Evolutionary conservation across 2,888 invertebrate species (phyloP).

Genomic region (Coremacera marginata): DNA sequence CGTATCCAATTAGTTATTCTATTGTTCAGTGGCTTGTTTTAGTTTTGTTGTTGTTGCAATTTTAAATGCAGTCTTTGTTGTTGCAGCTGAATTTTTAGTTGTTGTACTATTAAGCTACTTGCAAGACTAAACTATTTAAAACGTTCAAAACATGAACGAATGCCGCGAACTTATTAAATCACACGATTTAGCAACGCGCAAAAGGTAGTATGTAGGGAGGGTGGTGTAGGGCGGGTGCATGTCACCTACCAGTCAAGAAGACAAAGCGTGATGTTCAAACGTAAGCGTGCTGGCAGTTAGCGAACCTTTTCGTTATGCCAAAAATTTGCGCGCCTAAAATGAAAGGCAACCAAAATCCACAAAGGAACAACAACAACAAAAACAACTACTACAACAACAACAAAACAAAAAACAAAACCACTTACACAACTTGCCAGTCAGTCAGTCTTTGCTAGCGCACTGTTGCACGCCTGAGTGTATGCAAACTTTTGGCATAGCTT

Average conservation of each 20-base stretch:
- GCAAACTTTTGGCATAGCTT: slow-evolving; percentile 7
- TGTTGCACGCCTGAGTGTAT: slow-evolving; percentile 17
- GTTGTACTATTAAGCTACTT: slow-evolving; percentile 21
- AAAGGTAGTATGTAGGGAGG: no score
- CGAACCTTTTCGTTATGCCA: background rate
- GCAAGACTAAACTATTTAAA: slow-evolving; percentile 4
- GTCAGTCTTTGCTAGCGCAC: background rate
- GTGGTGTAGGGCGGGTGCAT: background rate
- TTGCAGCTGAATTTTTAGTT: slow-evolving; percentile 16
- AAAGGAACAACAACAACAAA: background rate
- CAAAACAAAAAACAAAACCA: background rate
- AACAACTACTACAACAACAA: background rate
- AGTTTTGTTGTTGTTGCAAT: background rate
- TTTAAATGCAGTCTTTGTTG: background rate
- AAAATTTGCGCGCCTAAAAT: background rate
- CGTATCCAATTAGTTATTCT: slow-evolving; percentile 42
- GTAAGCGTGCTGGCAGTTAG: no score
- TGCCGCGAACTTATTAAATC: slow-evolving; percentile 24
- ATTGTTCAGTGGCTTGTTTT: slow-evolving; percentile 21
- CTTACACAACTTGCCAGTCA: background rate
- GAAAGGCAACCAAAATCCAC: background rate
- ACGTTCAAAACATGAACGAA: slow-evolving; percentile 22
- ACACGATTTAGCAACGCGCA: background rate
- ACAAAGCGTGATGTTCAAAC: background rate
- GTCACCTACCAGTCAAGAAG: background rate